Percentiles rank a stretch among this genome's conserved stretches.
Conservation (phyloP, 2,797 vertebrate species). For the Adrianichthys oophorus region DNA sequence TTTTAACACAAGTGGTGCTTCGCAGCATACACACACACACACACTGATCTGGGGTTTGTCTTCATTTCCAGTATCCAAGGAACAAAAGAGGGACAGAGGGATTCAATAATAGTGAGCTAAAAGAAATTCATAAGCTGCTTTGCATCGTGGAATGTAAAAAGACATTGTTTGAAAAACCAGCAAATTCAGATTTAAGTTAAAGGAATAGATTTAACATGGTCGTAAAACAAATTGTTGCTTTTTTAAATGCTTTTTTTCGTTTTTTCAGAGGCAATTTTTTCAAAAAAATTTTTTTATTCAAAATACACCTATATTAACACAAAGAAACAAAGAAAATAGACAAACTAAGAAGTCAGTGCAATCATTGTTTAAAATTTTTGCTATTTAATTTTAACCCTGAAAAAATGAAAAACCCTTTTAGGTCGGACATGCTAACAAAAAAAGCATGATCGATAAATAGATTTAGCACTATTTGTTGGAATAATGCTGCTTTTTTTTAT, state of each 20-base stretch:
- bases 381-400: constrained; percentile 32
- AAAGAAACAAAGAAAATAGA: constrained; percentile 22
- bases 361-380: constrained; percentile 64
- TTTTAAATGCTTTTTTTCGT: constrained; percentile 17
- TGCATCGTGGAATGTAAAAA: constrained; percentile 18
- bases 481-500: too few species aligned
- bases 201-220: neutral
- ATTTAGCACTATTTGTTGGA: constrained; percentile 4
- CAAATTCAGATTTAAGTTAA: constrained; percentile 1
- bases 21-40: constrained; percentile 24
- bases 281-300: constrained; percentile 12
- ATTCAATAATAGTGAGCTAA: too few species aligned
- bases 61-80: constrained; percentile 29
- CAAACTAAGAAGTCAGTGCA: constrained; percentile 45
- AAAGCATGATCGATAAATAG: constrained; percentile 51
- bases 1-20: constrained; percentile 49
- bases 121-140: constrained; percentile 40
- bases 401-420: constrained; percentile 31
- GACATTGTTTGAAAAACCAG: constrained; percentile 18
- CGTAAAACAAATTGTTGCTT: neutral
- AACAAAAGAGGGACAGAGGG: constrained; percentile 38
- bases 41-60: constrained; percentile 33
- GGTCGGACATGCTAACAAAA: constrained; percentile 18
- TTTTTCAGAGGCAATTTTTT: constrained; percentile 15
- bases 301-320: constrained; percentile 14